These are phyloP conservation scores for Chromoteleia sp. DNA, from an alignment of 2,888 invertebrate genomes.

Conservation along the genomic window DNA sequence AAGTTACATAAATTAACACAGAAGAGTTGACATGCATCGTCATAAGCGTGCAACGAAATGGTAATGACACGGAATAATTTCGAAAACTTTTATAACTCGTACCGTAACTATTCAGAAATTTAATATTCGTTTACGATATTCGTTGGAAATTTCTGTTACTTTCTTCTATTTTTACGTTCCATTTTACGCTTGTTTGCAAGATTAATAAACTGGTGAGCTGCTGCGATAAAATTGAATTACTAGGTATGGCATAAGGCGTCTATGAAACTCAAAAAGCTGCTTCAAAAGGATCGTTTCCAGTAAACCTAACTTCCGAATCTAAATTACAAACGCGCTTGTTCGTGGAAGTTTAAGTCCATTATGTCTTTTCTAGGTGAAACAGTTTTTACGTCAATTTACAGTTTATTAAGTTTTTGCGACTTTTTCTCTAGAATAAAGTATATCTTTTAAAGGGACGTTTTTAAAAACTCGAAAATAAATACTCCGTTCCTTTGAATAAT, in stretches of 20 bases:
- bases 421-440: not conserved
- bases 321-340: conserved; percentile 3
- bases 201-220: conserved; percentile 5
- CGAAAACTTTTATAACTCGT: not conserved
- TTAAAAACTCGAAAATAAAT: too few species aligned
- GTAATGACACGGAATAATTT: conserved; percentile 11
- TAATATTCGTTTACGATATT: too few species aligned
- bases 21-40: conserved; percentile 1
- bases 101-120: too few species aligned
- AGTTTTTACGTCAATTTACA: not conserved
- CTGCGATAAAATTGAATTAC: conserved; percentile 7
- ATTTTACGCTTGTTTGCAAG: not conserved
- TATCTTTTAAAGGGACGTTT: too few species aligned
- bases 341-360: not conserved
- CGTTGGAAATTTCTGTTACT: too few species aligned
- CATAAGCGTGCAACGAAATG: conserved; percentile 5
- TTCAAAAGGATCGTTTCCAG: conserved; percentile 10
- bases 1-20: conserved; percentile 7
- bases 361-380: not conserved
- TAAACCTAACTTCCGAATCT: not conserved
- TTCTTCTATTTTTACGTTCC: not conserved
- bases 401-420: not conserved
- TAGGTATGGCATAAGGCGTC: conserved; percentile 6
- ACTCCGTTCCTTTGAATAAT: too few species aligned
- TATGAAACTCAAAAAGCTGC: conserved; percentile 8